These are phyloP conservation scores for Ormyrus rosae DNA, from an alignment of 2,888 invertebrate species.

Conservation along the genomic window DNA sequence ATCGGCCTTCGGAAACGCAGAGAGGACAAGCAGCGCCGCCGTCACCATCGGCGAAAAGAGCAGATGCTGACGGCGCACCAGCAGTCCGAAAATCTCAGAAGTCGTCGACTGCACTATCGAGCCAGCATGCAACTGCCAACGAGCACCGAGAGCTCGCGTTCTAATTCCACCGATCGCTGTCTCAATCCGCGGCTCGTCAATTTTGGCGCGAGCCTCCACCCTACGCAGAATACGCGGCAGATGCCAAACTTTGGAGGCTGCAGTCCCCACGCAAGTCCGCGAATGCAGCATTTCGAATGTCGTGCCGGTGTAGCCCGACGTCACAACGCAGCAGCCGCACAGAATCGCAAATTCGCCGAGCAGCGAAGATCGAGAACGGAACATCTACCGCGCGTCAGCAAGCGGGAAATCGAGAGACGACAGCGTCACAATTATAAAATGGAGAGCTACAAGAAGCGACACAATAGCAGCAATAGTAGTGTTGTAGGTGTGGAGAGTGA, in stretches of 20 bases:
- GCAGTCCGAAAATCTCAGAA: too few species aligned
- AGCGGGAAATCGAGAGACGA: conserved; percentile 52
- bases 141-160: conserved; percentile 72
- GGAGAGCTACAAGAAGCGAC: conserved; percentile 29
- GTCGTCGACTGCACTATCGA: neutral
- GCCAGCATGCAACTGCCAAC: conserved; percentile 51
- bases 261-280: conserved; percentile 71
- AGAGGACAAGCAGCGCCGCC: conserved; percentile 65
- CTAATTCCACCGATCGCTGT: conserved; percentile 72
- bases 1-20: conserved; percentile 46
- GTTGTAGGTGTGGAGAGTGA: conserved; percentile 44
- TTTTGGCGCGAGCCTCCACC: conserved; percentile 71
- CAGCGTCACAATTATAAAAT: conserved; percentile 10
- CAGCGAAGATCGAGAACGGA: conserved; percentile 70
- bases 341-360: conserved; percentile 69
- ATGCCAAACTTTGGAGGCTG: conserved; percentile 73
- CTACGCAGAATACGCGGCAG: conserved; percentile 72
- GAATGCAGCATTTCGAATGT: conserved; percentile 71
- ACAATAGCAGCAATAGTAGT: conserved; percentile 53
- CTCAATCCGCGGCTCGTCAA: conserved; percentile 65
- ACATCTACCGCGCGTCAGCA: conserved; percentile 66
- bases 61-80: conserved; percentile 52
- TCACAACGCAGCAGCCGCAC: conserved; percentile 55
- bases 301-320: conserved; percentile 56
- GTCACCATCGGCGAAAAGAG: conserved; percentile 64